phyloP scores from a whole-genome alignment of 2,888 invertebrate genomes.

The Hartigia nigra region DNA sequence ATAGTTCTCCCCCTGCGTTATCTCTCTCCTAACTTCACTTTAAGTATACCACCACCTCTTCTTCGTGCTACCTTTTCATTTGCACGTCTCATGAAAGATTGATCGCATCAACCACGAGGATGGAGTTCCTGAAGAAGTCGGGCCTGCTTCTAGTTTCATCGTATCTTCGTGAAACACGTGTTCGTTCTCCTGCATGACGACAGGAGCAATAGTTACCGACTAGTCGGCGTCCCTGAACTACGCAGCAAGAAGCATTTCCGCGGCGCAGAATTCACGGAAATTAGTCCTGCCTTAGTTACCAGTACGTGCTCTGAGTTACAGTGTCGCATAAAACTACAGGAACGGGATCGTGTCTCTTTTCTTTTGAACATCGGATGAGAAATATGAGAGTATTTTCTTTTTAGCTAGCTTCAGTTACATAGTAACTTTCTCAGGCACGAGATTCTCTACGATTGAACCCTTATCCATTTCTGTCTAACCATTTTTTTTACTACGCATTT shows the following conservation, averaged over 20 bases:
- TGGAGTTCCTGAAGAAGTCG: slow-evolving; percentile 29
- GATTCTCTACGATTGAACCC: background rate
- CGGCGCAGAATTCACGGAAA: slow-evolving; percentile 45
- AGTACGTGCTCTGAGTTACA: slow-evolving; percentile 1
- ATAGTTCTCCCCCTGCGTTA: background rate
- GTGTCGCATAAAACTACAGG: slow-evolving; percentile 17
- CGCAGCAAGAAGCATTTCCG: slow-evolving; percentile 37
- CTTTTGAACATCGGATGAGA: background rate
- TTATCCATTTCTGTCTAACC: background rate
- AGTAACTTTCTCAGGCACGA: background rate
- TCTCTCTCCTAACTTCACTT: background rate
- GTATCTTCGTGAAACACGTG: slow-evolving; percentile 6
- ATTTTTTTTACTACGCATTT: background rate
- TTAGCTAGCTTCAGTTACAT: background rate
- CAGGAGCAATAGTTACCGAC: slow-evolving; percentile 5
- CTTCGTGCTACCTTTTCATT: slow-evolving; percentile 20
- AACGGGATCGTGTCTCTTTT: slow-evolving; percentile 9
- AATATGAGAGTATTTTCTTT: background rate
- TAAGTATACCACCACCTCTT: background rate
- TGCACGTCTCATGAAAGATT: slow-evolving; percentile 52
- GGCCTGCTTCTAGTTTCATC: background rate
- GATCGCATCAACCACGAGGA: slow-evolving; percentile 42
- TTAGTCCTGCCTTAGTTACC: slow-evolving; percentile 31
- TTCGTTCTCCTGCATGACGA: background rate
- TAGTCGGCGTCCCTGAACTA: slow-evolving; percentile 20